A percentile compares a stretch with the other conserved stretches of the same genome.
Evolutionary conservation across 2,113 vertebrate genomes (phyloP).

Genomic region (Sinocyclocheilus anshuiensis): DNA sequence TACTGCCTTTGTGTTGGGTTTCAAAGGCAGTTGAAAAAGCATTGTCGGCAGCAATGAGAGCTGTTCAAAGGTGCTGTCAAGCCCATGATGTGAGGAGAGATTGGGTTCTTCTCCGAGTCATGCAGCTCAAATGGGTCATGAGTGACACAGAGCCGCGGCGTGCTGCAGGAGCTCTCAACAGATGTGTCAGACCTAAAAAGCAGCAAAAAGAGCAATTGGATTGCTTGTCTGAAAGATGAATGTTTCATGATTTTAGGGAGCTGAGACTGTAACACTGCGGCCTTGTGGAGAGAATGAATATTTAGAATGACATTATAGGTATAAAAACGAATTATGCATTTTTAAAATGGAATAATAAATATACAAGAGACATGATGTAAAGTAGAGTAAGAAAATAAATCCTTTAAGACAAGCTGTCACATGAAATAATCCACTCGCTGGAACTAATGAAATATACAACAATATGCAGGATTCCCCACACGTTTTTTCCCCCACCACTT

Average conservation of each 20-base stretch:
- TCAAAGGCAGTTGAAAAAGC: conserved; percentile 47
- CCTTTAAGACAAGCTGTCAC: background rate
- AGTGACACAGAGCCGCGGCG: conserved; percentile 16
- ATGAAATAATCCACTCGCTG: background rate
- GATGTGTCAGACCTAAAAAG: conserved; percentile 45
- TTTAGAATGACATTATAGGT: background rate
- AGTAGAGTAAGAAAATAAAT: background rate
- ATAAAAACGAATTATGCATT: background rate
- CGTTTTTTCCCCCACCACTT: background rate
- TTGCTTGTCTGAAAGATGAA: conserved; percentile 46
- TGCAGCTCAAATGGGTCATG: conserved; percentile 31
- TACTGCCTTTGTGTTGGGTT: conserved; percentile 45
- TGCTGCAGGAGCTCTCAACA: conserved; percentile 27
- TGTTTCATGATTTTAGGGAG: conserved; percentile 39
- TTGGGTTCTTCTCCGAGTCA: conserved; percentile 51
- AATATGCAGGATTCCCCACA: background rate
- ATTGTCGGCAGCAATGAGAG: conserved; percentile 37
- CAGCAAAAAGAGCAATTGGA: conserved; percentile 33
- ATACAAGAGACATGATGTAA: background rate
- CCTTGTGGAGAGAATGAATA: background rate
- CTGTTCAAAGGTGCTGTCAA: conserved; percentile 53
- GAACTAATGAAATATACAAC: background rate
- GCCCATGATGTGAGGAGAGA: conserved; percentile 43
- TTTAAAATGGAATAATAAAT: background rate
- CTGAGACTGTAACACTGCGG: background rate